Conservation (phyloP, 2,797 vertebrate genomes). For the Acipenser oxyrinchus region DNA sequence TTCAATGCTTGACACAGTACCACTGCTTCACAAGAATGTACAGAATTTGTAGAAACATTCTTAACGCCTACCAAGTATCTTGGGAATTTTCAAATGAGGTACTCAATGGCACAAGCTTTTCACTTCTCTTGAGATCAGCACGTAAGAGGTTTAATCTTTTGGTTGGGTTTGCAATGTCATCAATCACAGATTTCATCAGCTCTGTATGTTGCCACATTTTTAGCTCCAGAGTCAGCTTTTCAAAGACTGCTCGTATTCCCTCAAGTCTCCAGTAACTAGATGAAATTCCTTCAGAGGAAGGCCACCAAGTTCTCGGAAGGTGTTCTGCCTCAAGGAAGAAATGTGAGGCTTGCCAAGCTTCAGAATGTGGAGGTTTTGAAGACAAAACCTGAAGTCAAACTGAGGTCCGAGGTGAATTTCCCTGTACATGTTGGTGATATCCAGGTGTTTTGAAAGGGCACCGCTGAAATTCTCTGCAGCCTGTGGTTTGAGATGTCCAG, state of each 20-base stretch:
- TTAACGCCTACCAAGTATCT: background rate
- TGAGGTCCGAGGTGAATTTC: conserved; percentile 5
- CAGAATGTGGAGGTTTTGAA: conserved; percentile 12
- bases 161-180: conserved; percentile 2
- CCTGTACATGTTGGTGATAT: conserved; percentile 9
- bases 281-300: conserved; percentile 11
- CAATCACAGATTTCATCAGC: background rate
- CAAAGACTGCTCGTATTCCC: conserved; percentile 6
- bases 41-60: conserved; percentile 6
- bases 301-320: background rate
- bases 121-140: background rate
- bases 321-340: conserved; percentile 1
- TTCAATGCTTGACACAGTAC: conserved; percentile 3
- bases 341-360: conserved; percentile 9
- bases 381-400: background rate
- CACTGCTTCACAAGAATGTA: background rate
- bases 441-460: conserved; percentile 17
- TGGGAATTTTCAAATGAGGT: conserved; percentile 1
- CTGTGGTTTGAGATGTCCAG: conserved; percentile 16
- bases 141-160: conserved; percentile 5
- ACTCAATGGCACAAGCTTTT: background rate
- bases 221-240: conserved; percentile 13
- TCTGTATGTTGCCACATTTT: conserved; percentile 11
- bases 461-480: conserved; percentile 5
- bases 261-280: conserved; percentile 10